Conservation (phyloP, 2,888 invertebrate genomes). For the Patella depressa region DNA sequence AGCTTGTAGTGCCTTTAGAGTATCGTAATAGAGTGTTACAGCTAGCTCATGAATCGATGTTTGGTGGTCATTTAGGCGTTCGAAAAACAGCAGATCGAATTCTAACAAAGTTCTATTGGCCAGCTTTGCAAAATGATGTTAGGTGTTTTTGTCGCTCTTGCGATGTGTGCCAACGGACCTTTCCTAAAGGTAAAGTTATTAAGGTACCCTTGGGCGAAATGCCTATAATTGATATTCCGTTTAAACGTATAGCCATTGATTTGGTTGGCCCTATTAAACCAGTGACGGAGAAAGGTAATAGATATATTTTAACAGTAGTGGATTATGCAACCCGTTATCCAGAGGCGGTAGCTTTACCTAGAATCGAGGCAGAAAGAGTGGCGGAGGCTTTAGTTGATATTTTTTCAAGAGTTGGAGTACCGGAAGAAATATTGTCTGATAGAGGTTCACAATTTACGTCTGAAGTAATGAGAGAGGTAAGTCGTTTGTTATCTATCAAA, state of each 20-base stretch:
- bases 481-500: not conserved
- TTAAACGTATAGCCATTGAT: slow-evolving; percentile 16
- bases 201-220: slow-evolving; percentile 6
- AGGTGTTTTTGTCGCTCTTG: not conserved
- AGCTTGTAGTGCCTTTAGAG: too few relatives aligned
- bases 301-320: slow-evolving; percentile 21
- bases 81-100: too few relatives aligned
- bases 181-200: not conserved
- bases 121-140: too few relatives aligned
- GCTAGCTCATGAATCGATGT: too few relatives aligned
- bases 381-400: slow-evolving; percentile 42
- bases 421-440: slow-evolving; percentile 41
- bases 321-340: slow-evolving; percentile 46
- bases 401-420: slow-evolving; percentile 37
- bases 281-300: too few relatives aligned
- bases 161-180: slow-evolving; percentile 13
- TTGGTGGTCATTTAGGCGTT: too few relatives aligned
- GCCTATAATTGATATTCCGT: slow-evolving; percentile 12
- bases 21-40: too few relatives aligned
- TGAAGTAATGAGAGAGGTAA: slow-evolving; percentile 38
- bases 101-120: too few relatives aligned
- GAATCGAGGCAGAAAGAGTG: slow-evolving; percentile 38
- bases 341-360: slow-evolving; percentile 38
- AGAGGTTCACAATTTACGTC: slow-evolving; percentile 42
- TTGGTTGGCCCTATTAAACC: slow-evolving; percentile 1